phyloP scores from a whole-genome alignment of 2,797 vertebrate genomes.

The Tympanoctomys barrerae region DNA sequence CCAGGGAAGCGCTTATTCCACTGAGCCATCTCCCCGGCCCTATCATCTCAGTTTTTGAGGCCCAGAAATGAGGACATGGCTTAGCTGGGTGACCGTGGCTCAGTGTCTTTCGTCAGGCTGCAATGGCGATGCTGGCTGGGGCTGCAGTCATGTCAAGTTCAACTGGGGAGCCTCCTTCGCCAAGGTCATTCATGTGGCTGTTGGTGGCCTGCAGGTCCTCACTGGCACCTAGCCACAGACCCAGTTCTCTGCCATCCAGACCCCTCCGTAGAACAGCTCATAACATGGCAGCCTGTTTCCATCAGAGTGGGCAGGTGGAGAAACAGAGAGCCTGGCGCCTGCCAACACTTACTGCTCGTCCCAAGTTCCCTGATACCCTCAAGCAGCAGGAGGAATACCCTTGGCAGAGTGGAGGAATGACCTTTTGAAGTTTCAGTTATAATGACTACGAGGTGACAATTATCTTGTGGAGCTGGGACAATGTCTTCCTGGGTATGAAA shows the following conservation, averaged over 20 bases:
- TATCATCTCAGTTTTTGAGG: background rate
- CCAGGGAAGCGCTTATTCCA: too few species aligned
- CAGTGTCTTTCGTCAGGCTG: background rate
- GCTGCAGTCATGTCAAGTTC: background rate
- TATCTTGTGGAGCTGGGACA: background rate
- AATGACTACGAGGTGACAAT: background rate
- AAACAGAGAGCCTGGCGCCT: background rate
- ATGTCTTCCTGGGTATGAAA: background rate
- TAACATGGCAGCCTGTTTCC: conserved; percentile 31
- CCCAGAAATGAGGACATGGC: background rate
- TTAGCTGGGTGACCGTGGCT: background rate
- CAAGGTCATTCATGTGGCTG: conserved; percentile 19
- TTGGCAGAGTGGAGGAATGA: background rate
- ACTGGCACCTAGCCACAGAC: background rate
- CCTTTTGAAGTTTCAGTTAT: conserved; percentile 8
- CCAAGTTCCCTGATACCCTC: background rate
- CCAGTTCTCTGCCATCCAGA: background rate
- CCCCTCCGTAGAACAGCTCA: background rate
- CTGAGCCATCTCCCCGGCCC: too few species aligned
- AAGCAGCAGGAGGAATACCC: conserved; percentile 23
- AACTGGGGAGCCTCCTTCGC: background rate
- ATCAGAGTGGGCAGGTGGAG: background rate
- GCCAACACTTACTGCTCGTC: background rate
- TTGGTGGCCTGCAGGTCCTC: background rate
- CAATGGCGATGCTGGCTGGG: background rate